A percentile compares a stretch with the other conserved stretches of the same genome.
Evolutionary conservation across 2,113 vertebrate species (phyloP).

Genomic region (Condylura cristata): DNA sequence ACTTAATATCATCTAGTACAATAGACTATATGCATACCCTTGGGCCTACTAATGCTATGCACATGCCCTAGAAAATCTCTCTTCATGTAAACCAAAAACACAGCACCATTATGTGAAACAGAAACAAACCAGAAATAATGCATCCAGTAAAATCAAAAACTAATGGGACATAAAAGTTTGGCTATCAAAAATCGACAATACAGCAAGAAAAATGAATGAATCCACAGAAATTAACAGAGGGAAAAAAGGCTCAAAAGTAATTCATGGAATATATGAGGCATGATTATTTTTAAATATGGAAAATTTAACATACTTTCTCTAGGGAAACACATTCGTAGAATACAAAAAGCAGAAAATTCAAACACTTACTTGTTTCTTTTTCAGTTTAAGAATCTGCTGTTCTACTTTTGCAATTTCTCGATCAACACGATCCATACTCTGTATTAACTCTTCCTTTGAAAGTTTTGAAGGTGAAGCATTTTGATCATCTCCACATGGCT

Average conservation of each 20-base stretch:
- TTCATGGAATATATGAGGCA: not conserved
- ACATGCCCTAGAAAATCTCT: not conserved
- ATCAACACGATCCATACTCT: constrained; percentile 99
- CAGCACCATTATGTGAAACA: not conserved
- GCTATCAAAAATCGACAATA: not conserved
- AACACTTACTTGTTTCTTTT: constrained; percentile 96
- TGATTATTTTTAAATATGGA: not conserved
- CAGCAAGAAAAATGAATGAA: not conserved
- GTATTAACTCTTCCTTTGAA: constrained; percentile 98
- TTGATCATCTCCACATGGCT: constrained; percentile 93
- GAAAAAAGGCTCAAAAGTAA: not conserved
- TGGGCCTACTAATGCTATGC: not conserved
- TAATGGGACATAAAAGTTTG: not conserved
- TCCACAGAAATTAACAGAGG: not conserved
- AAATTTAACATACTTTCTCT: constrained; percentile 28
- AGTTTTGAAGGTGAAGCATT: constrained; percentile 98
- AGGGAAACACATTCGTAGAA: not conserved
- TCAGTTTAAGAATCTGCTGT: constrained; percentile 98
- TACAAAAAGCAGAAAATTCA: constrained; percentile 7
- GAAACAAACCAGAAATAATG: not conserved
- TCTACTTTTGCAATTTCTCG: constrained; percentile 99
- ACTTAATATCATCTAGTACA: not conserved
- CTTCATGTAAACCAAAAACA: not conserved
- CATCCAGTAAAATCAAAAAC: not conserved
- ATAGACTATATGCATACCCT: not conserved